A percentile compares a stretch with the other conserved stretches of the same genome.
Conservation (phyloP, 2,888 invertebrate species). For the Perdita meconis region DNA sequence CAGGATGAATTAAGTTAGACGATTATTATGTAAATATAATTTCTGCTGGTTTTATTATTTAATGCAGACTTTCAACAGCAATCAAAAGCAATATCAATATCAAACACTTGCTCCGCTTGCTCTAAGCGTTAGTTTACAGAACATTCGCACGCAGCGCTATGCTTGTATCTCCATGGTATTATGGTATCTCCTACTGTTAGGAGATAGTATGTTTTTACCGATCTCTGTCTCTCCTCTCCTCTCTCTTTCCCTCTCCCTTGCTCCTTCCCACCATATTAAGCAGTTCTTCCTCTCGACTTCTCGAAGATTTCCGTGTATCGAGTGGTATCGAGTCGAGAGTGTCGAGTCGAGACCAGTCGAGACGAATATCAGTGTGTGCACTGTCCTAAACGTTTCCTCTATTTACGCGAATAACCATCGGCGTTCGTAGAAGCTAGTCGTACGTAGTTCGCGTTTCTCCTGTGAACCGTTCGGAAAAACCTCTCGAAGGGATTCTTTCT, state of each 20-base stretch:
- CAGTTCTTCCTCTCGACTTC: constrained; percentile 56
- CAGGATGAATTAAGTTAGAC: too few relatives aligned
- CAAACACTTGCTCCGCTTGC: too few relatives aligned
- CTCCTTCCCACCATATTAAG: too few relatives aligned
- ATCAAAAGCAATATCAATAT: too few relatives aligned
- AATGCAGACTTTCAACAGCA: too few relatives aligned
- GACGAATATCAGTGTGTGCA: constrained; percentile 19
- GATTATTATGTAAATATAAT: too few relatives aligned
- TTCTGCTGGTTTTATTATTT: too few relatives aligned
- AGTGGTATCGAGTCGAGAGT: constrained; percentile 35
- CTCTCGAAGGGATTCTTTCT: constrained; percentile 1
- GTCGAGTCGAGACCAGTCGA: constrained; percentile 34
- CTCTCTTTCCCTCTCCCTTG: constrained; percentile 3
- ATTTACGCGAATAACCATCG: constrained; percentile 7
- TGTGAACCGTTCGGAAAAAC: constrained; percentile 9
- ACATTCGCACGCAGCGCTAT: constrained; percentile 44
- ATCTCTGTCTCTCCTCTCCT: constrained; percentile 20
- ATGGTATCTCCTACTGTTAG: constrained; percentile 31
- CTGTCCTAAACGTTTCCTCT: constrained; percentile 27
- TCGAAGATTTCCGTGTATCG: constrained; percentile 46
- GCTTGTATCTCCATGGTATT: too few relatives aligned
- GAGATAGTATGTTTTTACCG: constrained; percentile 29
- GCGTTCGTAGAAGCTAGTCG: constrained; percentile 5
- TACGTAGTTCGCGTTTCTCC: constrained; percentile 13
- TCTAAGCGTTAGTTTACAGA: constrained; percentile 36